Base-by-base conservation (phyloP, 30 jellyfish, hydroid and myxozoan species). In the Catostylus mosaicus region DNA sequence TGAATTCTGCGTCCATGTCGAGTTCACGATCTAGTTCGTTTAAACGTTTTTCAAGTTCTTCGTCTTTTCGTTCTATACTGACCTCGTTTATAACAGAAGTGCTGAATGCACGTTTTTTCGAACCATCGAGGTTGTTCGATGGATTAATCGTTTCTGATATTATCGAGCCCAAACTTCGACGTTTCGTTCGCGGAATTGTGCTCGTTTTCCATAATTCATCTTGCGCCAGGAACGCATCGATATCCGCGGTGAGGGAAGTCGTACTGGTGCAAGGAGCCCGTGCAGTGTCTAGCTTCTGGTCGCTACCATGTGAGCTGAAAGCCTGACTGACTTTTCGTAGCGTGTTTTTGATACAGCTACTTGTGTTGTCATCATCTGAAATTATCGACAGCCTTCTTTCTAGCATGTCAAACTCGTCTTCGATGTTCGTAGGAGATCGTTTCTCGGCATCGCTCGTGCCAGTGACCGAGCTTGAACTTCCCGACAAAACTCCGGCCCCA, bases 241-340 rank as follows among this genome's bases (percentile, higher is more conserved):
- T 37, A 52, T 84, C 95, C 8, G 83, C 77, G 12, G 88, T 75
- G 24, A 84, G 50, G 79, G 74, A 61, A 18, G 88, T 14, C 1
- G 85, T 63, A n/a, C 95, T 84, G 29, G 66, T 76, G 0, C 88
- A 73, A 9, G 76, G 67, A 0, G 64, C 80, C 18, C 76, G 80
- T 23, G 33, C 23, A 18, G 83, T 30, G 59, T 75, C 69, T 48
- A 84, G 22, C 14, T 86, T 72, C 16, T 30, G 68, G 11, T 84
- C 95, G 37, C 88, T 84, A 22, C 84, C 88, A 34, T 84, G 24
- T 29, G 95, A 73, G 38, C 95, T 87, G 81, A 94, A 94, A 0
- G 99, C 99, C 32, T 94, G 91, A 86, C 96, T 94, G 23, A 94
- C 99, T 63, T 84, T 61, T 16, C 99, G 90, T 3, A 94, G 84